A percentile compares a stretch with the other conserved stretches of the same genome.
These are phyloP conservation scores for Orius insidiosus DNA, from an alignment of 1,140 invertebrate genomes.

Conservation along the genomic window DNA sequence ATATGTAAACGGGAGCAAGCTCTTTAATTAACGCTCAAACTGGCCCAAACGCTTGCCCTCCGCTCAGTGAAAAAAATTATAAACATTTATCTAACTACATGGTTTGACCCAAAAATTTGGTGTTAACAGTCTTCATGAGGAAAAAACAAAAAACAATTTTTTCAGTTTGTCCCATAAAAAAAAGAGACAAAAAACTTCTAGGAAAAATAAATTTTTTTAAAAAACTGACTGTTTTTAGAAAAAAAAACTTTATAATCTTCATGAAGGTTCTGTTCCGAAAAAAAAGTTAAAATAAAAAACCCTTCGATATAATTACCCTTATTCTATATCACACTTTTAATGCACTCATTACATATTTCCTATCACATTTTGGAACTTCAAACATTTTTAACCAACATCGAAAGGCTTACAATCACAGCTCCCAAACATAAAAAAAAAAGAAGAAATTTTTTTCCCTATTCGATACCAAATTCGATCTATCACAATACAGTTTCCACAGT, in stretches of 20 bases:
- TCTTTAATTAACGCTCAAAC: no score
- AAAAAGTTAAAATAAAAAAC: background rate
- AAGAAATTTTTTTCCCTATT: slow-evolving; percentile 7
- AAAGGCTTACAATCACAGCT: slow-evolving; percentile 2
- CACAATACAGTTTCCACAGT: slow-evolving; percentile 12
- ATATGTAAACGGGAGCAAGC: no score
- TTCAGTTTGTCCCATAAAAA: no score
- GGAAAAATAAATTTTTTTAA: background rate
- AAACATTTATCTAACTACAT: no score
- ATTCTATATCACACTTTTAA: slow-evolving; percentile 15
- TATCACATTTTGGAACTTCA: slow-evolving; percentile 10
- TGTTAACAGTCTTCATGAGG: slow-evolving; percentile 11
- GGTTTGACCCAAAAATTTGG: slow-evolving; percentile 11
- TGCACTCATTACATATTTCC: slow-evolving; percentile 12
- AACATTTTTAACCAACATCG: slow-evolving; percentile 1
- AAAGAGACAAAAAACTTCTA: no score
- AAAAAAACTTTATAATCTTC: background rate
- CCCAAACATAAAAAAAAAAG: background rate
- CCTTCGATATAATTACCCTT: slow-evolving; percentile 4
- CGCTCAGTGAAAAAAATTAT: no score
- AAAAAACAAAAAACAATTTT: no score
- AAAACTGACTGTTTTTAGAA: background rate
- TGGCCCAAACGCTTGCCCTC: no score
- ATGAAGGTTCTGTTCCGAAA: background rate
- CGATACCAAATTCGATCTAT: slow-evolving; percentile 15